A percentile compares a stretch with the other conserved stretches of the same genome.
Conservation (phyloP, 64 coral and sea anemone species). For the Orbicella faveolata region DNA sequence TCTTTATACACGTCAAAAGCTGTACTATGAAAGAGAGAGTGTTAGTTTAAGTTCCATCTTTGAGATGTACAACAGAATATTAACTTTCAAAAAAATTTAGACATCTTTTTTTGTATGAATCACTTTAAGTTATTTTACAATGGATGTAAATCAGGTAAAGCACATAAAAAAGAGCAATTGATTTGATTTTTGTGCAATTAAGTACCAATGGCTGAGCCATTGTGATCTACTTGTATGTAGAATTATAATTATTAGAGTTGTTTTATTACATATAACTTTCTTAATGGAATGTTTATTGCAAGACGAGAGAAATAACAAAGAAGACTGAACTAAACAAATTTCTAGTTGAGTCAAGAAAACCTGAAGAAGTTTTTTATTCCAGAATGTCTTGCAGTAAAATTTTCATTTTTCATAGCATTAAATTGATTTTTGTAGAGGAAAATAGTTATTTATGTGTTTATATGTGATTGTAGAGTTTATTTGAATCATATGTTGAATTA, state of each 20-base stretch:
- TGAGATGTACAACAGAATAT: background rate
- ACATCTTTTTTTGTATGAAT: conserved; percentile 1
- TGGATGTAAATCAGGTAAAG: background rate
- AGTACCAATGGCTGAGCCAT: conserved; percentile 26
- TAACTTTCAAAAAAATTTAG: background rate
- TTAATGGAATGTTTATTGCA: conserved; percentile 28
- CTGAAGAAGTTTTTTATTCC: background rate
- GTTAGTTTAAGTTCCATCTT: background rate
- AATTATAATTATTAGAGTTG: conserved; percentile 7
- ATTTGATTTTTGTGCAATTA: conserved; percentile 2
- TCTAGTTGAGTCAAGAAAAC: background rate
- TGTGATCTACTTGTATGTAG: conserved; percentile 6
- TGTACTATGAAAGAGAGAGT: background rate
- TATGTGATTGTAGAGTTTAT: conserved; percentile 35
- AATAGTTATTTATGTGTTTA: conserved; percentile 32
- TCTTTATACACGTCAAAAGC: background rate
- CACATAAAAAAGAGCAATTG: background rate
- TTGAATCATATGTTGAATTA: conserved; percentile 29
- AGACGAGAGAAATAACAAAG: background rate
- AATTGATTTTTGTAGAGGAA: conserved; percentile 26
- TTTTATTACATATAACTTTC: conserved; percentile 1
- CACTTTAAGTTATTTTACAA: conserved; percentile 28
- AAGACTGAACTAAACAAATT: background rate
- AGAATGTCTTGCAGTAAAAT: conserved; percentile 30
- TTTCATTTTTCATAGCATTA: conserved; percentile 27